Percentiles rank a stretch among this genome's conserved stretches.
phyloP scores from a whole-genome alignment of 30 jellyfish, hydroid and myxozoan genomes.

The Chrysaora quinquecirrha region DNA sequence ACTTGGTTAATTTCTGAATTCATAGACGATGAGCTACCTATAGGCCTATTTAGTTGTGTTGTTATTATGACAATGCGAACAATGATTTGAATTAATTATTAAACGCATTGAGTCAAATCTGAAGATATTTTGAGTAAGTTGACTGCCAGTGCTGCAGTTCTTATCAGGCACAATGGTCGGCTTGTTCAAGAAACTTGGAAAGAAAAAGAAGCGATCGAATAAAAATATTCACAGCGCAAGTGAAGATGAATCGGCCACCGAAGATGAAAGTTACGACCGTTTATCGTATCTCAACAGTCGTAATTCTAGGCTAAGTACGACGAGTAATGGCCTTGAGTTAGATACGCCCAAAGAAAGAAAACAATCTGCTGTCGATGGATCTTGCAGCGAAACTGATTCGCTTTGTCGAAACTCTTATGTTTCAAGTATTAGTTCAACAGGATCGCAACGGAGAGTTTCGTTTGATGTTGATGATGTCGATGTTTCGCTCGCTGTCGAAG shows the following conservation, averaged over 20 bases:
- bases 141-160: neutral
- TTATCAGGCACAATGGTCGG: slow-evolving; percentile 56
- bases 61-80: neutral
- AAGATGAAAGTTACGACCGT: slow-evolving; percentile 56
- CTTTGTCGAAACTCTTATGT: slow-evolving; percentile 24
- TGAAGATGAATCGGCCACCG: slow-evolving; percentile 71
- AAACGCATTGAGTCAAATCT: neutral
- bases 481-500: neutral
- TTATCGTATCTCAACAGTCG: slow-evolving; percentile 32
- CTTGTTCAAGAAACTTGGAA: slow-evolving; percentile 68
- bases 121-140: neutral
- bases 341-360: slow-evolving; percentile 60
- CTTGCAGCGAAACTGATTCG: slow-evolving; percentile 19
- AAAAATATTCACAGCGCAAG: slow-evolving; percentile 50
- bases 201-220: slow-evolving; percentile 51
- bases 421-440: slow-evolving; percentile 15
- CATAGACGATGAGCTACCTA: no score
- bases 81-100: neutral
- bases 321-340: slow-evolving; percentile 54
- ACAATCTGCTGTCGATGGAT: neutral
- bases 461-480: slow-evolving; percentile 32
- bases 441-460: slow-evolving; percentile 20
- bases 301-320: slow-evolving; percentile 21
- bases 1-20: no score
- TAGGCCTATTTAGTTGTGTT: neutral